Evolutionary conservation across 2,888 invertebrate species (phyloP).

Genomic region (Xestobium rufovillosum): DNA sequence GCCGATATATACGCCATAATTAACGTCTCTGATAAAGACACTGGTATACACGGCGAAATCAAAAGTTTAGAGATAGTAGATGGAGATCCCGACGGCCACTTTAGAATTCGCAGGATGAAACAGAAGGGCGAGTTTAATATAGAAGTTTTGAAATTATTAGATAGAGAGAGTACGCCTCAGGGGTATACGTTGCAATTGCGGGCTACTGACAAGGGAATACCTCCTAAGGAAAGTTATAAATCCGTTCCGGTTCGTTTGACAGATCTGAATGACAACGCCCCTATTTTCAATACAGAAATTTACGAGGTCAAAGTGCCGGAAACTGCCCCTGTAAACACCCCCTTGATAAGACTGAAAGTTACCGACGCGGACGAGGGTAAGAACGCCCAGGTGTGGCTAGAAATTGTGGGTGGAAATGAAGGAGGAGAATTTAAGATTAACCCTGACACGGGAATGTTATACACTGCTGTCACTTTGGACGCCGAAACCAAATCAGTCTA

Average conservation of each 20-base stretch:
- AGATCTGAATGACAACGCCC: conserved; percentile 79
- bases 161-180: conserved; percentile 68
- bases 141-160: conserved; percentile 66
- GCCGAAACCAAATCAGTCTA: conserved; percentile 79
- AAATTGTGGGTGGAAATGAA: conserved; percentile 88
- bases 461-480: conserved; percentile 74
- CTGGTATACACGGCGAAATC: conserved; percentile 78
- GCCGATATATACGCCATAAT: conserved; percentile 86
- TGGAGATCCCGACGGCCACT: conserved; percentile 85
- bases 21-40: conserved; percentile 73
- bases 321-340: conserved; percentile 81
- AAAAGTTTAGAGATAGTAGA: conserved; percentile 75
- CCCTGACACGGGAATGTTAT: conserved; percentile 81
- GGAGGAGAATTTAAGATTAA: conserved; percentile 83
- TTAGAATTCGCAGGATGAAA: conserved; percentile 61
- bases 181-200: conserved; percentile 83
- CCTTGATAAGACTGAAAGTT: conserved; percentile 79
- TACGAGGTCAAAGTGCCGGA: conserved; percentile 85
- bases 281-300: conserved; percentile 77
- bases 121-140: conserved; percentile 70
- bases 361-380: conserved; percentile 76
- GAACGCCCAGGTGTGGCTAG: conserved; percentile 76
- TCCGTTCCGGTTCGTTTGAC: conserved; percentile 72
- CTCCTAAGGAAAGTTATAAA: conserved; percentile 70
- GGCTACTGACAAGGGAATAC: conserved; percentile 76